Base-by-base conservation (phyloP, 2,113 vertebrate genomes). In the zebrafish (Danio rerio) region DNA sequence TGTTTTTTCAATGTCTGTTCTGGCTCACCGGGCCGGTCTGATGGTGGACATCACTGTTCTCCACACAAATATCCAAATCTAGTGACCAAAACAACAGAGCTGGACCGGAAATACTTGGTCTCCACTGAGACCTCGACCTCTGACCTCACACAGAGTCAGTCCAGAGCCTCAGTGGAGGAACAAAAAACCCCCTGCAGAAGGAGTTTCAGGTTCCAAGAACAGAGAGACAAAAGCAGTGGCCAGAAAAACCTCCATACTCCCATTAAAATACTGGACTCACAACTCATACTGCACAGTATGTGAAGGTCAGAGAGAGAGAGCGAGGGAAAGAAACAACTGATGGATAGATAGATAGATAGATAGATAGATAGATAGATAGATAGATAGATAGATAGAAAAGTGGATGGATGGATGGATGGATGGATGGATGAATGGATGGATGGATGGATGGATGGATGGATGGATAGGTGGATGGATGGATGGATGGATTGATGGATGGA, bases 91-190 rank as follows among this genome's bases (percentile, higher is more conserved):
- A 78, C 62, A 79, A 20, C 7, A 50, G 31, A 66, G 77, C 77
- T 43, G 62, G 49, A 79, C 21, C 40, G 77, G 77, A 68, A 79
- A 79, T 55, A 61, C 77, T 53, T 66, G 15, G 5, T 20, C 5
- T 79, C 49, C 31, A 47, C 77, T 13, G 77, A 55, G 62, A 79
- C 62, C 77, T 53, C 61, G 11, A 53, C 77, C 62, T 66, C 77
- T 66, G 77, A 79, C 62, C 77, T 1, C 49, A 66, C 77, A 63
- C 45, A 50, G 45, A 78, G 13, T 43, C 45, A 16, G 18, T 78
- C 75, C 75, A 50, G 75, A 21, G 59, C 20, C 31, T 53, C 11
- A 9, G 8, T 42, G 6, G 18, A 53, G 61, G 13, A 20, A 18
- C 58, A 63, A 50, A 78, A 53, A 18, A 66, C 1, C 3, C 20